A percentile compares a stretch with the other conserved stretches of the same genome.
phyloP scores from a whole-genome alignment of 2,888 invertebrate genomes.

The Hypena proboscidalis region DNA sequence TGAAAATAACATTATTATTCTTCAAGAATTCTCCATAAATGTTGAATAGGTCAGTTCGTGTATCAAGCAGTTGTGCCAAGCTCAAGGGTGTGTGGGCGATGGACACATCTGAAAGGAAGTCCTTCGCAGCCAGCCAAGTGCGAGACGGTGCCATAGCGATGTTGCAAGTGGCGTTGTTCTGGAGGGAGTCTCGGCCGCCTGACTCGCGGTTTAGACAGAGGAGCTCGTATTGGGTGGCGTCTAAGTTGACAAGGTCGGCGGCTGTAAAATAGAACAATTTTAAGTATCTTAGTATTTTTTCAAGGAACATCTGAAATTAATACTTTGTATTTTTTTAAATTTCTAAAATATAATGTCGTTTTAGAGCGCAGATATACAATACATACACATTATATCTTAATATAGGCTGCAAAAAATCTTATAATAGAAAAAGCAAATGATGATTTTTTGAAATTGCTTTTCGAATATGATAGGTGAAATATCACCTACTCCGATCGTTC shows the following conservation, averaged over 20 bases:
- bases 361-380: no score
- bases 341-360: no score
- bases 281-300: no score
- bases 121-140: constrained; percentile 79
- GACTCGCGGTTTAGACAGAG: constrained; percentile 84
- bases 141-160: constrained; percentile 87
- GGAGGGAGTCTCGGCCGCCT: constrained; percentile 82
- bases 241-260: constrained; percentile 83
- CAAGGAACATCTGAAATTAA: no score
- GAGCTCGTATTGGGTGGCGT: constrained; percentile 84
- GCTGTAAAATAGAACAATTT: constrained; percentile 72
- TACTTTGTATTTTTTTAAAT: no score
- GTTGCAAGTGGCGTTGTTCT: constrained; percentile 85
- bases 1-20: constrained; percentile 79
- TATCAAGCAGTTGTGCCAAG: constrained; percentile 82
- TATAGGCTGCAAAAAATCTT: no score
- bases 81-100: constrained; percentile 87
- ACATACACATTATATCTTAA: no score
- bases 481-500: no score
- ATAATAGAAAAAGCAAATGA: no score
- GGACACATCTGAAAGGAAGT: constrained; percentile 84
- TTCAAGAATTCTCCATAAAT: constrained; percentile 87
- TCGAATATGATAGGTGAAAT: no score
- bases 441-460: no score
- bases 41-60: constrained; percentile 86